These are phyloP conservation scores for Ataeniobius toweri DNA, from an alignment of 2,797 vertebrate genomes.

Conservation along the genomic window DNA sequence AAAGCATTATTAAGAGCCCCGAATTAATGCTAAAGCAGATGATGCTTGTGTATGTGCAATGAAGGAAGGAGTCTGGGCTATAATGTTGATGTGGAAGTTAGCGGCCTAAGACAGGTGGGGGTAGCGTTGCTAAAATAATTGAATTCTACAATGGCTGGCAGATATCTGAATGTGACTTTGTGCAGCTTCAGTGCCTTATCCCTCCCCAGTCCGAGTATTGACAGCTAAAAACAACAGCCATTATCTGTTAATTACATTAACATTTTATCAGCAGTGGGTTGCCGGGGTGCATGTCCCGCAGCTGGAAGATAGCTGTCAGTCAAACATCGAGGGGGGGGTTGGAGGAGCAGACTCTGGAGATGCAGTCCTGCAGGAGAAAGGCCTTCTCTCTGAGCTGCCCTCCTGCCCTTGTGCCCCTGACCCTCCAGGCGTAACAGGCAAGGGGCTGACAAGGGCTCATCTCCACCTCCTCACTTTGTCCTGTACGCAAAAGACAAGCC, in stretches of 20 bases:
- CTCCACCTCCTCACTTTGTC: conserved; percentile 63
- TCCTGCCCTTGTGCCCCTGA: conserved; percentile 49
- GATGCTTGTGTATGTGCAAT: conserved; percentile 41
- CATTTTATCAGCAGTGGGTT: conserved; percentile 84
- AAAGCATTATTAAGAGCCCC: background rate
- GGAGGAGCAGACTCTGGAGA: conserved; percentile 58
- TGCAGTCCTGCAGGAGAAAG: conserved; percentile 59
- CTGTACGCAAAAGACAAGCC: conserved; percentile 68
- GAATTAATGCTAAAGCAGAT: background rate
- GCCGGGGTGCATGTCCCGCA: conserved; percentile 75
- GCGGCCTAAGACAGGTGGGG: conserved; percentile 71
- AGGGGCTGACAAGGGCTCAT: conserved; percentile 68
- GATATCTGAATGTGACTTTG: conserved; percentile 91
- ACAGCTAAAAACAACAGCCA: conserved; percentile 89
- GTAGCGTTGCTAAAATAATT: conserved; percentile 81
- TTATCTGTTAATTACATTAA: conserved; percentile 92
- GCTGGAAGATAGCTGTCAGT: conserved; percentile 85
- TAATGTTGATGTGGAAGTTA: conserved; percentile 52
- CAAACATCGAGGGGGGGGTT: conserved; percentile 57
- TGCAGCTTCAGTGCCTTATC: conserved; percentile 82
- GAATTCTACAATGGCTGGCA: conserved; percentile 85
- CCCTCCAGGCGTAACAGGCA: conserved; percentile 68
- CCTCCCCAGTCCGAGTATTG: conserved; percentile 81
- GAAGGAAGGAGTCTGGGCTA: conserved; percentile 41
- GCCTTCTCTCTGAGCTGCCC: conserved; percentile 57